phyloP scores from a whole-genome alignment of 2,797 vertebrate genomes.

The Prionace glauca region DNA sequence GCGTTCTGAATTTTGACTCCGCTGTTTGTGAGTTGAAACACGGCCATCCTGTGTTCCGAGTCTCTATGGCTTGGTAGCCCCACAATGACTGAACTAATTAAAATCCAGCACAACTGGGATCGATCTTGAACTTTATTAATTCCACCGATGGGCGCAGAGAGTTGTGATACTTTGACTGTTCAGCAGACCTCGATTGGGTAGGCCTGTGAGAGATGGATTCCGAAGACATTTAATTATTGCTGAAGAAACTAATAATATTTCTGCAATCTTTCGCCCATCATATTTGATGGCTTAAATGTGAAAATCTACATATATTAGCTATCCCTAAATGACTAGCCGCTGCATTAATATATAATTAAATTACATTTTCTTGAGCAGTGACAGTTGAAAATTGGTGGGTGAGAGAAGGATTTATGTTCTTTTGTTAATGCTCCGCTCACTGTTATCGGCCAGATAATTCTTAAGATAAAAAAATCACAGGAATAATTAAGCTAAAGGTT shows the following conservation, averaged over 20 bases:
- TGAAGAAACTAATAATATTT: conserved; percentile 49
- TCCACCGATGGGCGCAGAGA: conserved; percentile 46
- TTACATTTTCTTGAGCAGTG: conserved; percentile 12
- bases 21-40: neutral
- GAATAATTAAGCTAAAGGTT: neutral
- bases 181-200: conserved; percentile 43
- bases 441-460: conserved; percentile 5
- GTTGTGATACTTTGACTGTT: conserved; percentile 48
- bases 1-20: neutral
- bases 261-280: conserved; percentile 42
- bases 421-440: conserved; percentile 16
- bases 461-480: neutral
- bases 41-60: too few species aligned
- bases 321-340: conserved; percentile 39
- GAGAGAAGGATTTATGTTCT: neutral
- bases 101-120: conserved; percentile 50
- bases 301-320: conserved; percentile 45
- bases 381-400: conserved; percentile 22
- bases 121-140: conserved; percentile 50
- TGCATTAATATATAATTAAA: conserved; percentile 43
- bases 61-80: conserved; percentile 44
- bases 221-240: conserved; percentile 47
- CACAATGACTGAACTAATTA: conserved; percentile 51
- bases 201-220: conserved; percentile 49
- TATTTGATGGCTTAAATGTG: conserved; percentile 46